Percentiles rank a stretch among this genome's conserved stretches.
Evolutionary conservation across 1,140 invertebrate species (phyloP).

Genomic region (Dinothrombium tinctorium): DNA sequence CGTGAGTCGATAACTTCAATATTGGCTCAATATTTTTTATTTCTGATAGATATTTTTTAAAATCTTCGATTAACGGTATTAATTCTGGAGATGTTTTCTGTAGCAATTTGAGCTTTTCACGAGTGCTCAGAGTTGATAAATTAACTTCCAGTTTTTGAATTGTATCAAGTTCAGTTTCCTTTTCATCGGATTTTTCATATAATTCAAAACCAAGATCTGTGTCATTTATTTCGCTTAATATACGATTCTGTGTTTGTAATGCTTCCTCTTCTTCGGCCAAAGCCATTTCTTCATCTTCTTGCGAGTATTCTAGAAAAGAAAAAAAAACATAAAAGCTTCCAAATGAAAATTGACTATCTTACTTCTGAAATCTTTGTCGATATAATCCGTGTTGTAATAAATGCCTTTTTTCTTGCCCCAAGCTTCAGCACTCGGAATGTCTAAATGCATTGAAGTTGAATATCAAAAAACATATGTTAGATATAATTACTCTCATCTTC

Average conservation of each 20-base stretch:
- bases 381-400: conserved; percentile 65
- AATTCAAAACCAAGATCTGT: conserved; percentile 30
- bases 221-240: conserved; percentile 11
- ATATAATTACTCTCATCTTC: no score
- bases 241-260: conserved; percentile 13
- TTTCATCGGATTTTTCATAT: conserved; percentile 37
- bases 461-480: neutral
- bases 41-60: conserved; percentile 23
- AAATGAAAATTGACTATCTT: conserved; percentile 8
- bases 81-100: conserved; percentile 13
- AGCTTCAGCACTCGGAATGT: conserved; percentile 47
- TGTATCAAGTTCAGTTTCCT: conserved; percentile 25
- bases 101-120: conserved; percentile 19
- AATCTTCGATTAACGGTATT: conserved; percentile 8
- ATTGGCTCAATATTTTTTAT: conserved; percentile 20
- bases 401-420: conserved; percentile 56
- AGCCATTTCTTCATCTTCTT: conserved; percentile 18
- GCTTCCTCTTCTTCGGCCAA: conserved; percentile 15
- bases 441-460: conserved; percentile 10
- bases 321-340: conserved; percentile 13
- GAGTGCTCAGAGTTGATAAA: conserved; percentile 17
- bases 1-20: conserved; percentile 5
- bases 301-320: conserved; percentile 16
- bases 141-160: conserved; percentile 18
- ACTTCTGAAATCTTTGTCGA: conserved; percentile 56